Evolutionary conservation across 1,140 invertebrate species (phyloP).

Genomic region (Bombus sibiricus): DNA sequence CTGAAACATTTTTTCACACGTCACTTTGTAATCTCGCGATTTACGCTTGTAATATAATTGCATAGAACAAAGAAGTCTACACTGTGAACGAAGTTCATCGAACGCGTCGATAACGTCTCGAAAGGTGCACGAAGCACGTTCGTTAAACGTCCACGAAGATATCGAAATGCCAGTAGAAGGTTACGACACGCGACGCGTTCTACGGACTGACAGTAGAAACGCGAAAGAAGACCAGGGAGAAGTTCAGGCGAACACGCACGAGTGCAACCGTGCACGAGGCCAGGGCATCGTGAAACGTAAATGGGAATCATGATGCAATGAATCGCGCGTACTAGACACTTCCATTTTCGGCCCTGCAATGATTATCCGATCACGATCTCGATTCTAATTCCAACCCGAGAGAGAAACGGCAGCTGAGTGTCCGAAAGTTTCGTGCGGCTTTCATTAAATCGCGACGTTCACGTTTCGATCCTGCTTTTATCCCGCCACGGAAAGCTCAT

Average conservation of each 20-base stretch:
- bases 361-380: slow-evolving; percentile 47
- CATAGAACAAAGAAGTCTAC: background rate
- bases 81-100: background rate
- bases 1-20: no score
- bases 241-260: background rate
- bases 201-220: background rate
- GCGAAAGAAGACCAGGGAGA: background rate
- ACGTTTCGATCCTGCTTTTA: slow-evolving; percentile 39
- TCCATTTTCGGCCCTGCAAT: slow-evolving; percentile 36
- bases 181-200: slow-evolving; percentile 1
- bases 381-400: slow-evolving; percentile 34
- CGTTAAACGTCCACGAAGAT: background rate
- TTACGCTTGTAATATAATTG: background rate
- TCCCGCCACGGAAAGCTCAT: slow-evolving; percentile 46
- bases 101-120: background rate
- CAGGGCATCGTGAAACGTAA: background rate
- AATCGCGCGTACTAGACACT: slow-evolving; percentile 32
- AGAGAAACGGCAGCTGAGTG: background rate
- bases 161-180: slow-evolving; percentile 1
- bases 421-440: slow-evolving; percentile 32
- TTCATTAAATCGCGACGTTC: slow-evolving; percentile 50
- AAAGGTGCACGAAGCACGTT: background rate
- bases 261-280: background rate
- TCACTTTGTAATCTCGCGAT: background rate
- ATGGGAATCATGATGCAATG: slow-evolving; percentile 33